phyloP scores from a whole-genome alignment of 2,113 vertebrate genomes.

The Paramormyrops kingsleyae region DNA sequence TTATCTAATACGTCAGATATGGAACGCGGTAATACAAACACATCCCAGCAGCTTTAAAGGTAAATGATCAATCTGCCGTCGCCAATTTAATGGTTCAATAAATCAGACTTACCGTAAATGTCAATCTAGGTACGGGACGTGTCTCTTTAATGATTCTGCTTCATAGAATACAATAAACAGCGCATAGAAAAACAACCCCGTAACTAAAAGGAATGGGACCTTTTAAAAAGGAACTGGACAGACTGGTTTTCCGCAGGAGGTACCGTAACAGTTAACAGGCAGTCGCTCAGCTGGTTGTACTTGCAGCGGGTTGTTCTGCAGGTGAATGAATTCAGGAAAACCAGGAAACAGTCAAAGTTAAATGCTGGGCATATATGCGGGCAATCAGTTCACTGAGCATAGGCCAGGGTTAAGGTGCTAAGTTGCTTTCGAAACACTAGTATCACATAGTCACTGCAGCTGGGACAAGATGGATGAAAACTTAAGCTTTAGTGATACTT shows the following conservation, averaged over 20 bases:
- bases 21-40: not conserved
- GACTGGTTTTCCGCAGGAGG: slow-evolving; percentile 2
- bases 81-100: not conserved
- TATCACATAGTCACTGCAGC: not conserved
- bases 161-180: not conserved
- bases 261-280: not conserved
- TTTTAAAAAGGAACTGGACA: slow-evolving; percentile 11
- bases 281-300: not conserved
- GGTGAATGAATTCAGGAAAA: not conserved
- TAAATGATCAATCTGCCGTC: not conserved
- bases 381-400: not conserved
- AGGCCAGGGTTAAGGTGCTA: not conserved
- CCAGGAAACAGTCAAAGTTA: slow-evolving; percentile 13
- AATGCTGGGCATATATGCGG: not conserved
- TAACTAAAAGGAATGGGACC: not conserved
- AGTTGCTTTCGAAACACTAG: not conserved
- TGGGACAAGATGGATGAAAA: not conserved
- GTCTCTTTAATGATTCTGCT: not conserved
- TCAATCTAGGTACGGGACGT: not conserved
- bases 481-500: not conserved
- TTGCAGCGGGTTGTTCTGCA: not conserved
- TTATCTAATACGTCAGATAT: not conserved
- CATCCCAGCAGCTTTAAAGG: not conserved
- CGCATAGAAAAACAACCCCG: not conserved
- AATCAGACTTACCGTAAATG: not conserved